Percentiles rank a stretch among this genome's conserved stretches.
These are phyloP conservation scores for Otolemur garnettii DNA, from an alignment of 2,113 vertebrate species.

Conservation along the genomic window DNA sequence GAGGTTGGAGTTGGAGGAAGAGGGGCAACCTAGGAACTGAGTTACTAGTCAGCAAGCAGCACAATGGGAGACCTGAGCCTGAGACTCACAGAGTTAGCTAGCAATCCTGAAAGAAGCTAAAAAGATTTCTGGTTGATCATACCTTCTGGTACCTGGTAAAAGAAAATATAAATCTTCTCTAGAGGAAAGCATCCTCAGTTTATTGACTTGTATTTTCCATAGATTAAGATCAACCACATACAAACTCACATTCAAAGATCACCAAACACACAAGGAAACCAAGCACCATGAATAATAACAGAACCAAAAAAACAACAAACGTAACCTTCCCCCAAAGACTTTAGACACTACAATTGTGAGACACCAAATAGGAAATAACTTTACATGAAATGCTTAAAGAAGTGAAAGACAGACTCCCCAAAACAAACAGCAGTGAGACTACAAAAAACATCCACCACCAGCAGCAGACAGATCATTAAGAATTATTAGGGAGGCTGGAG, in stretches of 20 bases:
- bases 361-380: neutral
- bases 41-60: neutral
- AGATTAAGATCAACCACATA: neutral
- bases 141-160: neutral
- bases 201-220: neutral
- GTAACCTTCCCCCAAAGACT: neutral
- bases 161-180: neutral
- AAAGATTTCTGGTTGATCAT: neutral
- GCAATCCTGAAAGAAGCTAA: neutral
- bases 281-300: neutral
- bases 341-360: neutral
- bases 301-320: neutral
- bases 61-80: neutral
- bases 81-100: neutral
- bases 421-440: neutral
- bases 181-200: neutral
- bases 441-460: neutral
- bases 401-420: neutral
- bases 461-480: neutral
- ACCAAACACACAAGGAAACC: conserved; percentile 13
- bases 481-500: neutral
- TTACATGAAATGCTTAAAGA: neutral
- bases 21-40: neutral
- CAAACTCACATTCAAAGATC: neutral
- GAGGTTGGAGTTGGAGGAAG: neutral